Evolutionary conservation across 2,888 invertebrate genomes (phyloP).

Genomic region (Phragmatobia fuliginosa): DNA sequence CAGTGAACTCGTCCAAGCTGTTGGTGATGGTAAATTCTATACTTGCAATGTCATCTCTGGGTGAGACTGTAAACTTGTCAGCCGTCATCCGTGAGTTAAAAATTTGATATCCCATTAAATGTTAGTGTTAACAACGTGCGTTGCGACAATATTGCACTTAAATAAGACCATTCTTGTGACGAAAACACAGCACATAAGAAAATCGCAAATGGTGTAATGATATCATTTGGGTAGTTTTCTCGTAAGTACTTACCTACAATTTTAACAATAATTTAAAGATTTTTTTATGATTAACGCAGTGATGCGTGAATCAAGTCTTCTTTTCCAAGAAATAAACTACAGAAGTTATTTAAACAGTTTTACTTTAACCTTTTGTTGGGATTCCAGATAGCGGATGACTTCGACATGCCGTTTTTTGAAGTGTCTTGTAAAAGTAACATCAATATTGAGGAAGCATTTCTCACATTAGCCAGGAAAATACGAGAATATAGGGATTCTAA

Average conservation of each 20-base stretch:
- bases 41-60: background rate
- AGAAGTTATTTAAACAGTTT: background rate
- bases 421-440: conserved; percentile 95
- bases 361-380: background rate
- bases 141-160: background rate
- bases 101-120: background rate
- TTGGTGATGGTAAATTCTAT: no score
- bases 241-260: no score
- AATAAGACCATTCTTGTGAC: background rate
- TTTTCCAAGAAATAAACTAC: background rate
- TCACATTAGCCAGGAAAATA: conserved; percentile 93
- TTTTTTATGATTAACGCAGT: no score
- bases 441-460: conserved; percentile 94
- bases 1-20: no score
- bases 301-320: background rate
- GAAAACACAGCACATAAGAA: no score
- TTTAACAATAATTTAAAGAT: no score
- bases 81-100: background rate
- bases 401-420: conserved; percentile 95
- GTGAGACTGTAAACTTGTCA: background rate
- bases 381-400: conserved; percentile 92
- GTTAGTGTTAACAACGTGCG: no score
- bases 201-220: no score
- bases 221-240: no score
- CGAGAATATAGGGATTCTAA: conserved; percentile 92